Conservation (phyloP, 1,140 invertebrate genomes). For the Megathymus violae region DNA sequence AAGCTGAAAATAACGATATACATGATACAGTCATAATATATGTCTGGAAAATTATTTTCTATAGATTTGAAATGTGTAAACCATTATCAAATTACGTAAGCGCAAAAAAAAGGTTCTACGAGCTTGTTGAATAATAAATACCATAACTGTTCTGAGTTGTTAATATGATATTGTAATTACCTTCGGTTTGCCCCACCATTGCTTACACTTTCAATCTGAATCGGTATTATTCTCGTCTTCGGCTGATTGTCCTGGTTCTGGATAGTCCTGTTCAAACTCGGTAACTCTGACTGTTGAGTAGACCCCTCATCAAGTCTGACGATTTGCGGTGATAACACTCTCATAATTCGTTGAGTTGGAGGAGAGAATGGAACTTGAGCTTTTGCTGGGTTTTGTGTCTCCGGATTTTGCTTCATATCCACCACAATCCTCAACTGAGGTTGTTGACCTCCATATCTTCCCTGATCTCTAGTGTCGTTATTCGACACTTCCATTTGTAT, state of each 20-base stretch:
- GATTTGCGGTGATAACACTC: conserved; percentile 77
- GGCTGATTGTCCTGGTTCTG: conserved; percentile 66
- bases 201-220: conserved; percentile 77
- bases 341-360: conserved; percentile 79
- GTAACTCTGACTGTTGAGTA: conserved; percentile 63
- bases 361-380: conserved; percentile 62
- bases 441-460: conserved; percentile 58
- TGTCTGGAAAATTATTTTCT: background rate
- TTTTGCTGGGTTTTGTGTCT: conserved; percentile 45
- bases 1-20: conserved; percentile 76
- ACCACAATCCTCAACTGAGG: conserved; percentile 79
- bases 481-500: conserved; percentile 80
- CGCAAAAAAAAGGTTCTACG: background rate
- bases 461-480: conserved; percentile 64
- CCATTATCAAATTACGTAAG: background rate
- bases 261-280: conserved; percentile 65
- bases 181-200: conserved; percentile 71
- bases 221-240: conserved; percentile 83
- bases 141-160: background rate
- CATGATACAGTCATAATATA: conserved; percentile 13
- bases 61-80: background rate
- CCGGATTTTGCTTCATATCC: conserved; percentile 71
- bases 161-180: conserved; percentile 43
- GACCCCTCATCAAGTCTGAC: conserved; percentile 70
- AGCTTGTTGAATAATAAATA: background rate